Percentiles rank a stretch among this genome's conserved stretches.
phyloP scores from a whole-genome alignment of 2,797 vertebrate species.

The Propithecus deckenii region DNA sequence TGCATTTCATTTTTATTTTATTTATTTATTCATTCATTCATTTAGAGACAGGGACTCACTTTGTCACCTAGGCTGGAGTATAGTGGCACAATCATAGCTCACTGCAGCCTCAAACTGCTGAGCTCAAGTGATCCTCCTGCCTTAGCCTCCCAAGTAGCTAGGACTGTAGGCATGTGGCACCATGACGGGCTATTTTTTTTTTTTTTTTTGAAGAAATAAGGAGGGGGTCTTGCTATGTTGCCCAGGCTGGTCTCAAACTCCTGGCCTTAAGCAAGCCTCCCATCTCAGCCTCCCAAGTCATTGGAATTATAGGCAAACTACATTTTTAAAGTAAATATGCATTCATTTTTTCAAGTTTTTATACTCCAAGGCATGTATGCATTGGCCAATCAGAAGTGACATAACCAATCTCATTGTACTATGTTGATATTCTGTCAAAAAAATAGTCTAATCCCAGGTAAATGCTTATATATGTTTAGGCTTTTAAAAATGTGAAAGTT shows the following conservation, averaged over 20 bases:
- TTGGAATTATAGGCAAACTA: not conserved
- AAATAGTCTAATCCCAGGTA: not conserved
- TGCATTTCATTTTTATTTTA: not conserved
- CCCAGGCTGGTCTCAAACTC: not conserved
- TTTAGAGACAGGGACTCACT: not conserved
- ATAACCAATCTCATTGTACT: not conserved
- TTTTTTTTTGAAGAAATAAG: not conserved
- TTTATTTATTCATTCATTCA: not conserved
- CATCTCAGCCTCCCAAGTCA: not conserved
- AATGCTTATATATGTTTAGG: not conserved
- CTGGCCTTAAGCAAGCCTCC: not conserved
- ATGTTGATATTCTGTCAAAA: not conserved
- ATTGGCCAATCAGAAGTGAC: not conserved
- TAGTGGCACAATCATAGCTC: not conserved
- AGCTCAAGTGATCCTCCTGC: not conserved
- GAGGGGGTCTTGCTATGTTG: not conserved
- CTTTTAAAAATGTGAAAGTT: conserved; percentile 3
- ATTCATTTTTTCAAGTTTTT: not conserved
- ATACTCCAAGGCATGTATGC: not conserved
- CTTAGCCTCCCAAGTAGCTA: not conserved
- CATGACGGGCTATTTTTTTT: not conserved
- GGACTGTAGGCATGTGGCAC: not conserved
- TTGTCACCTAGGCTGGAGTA: not conserved
- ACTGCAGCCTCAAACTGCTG: not conserved
- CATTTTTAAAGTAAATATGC: not conserved